Percentiles rank a stretch among this genome's conserved stretches.
phyloP scores from a whole-genome alignment of 2,113 vertebrate genomes.

The Petromus typicus region DNA sequence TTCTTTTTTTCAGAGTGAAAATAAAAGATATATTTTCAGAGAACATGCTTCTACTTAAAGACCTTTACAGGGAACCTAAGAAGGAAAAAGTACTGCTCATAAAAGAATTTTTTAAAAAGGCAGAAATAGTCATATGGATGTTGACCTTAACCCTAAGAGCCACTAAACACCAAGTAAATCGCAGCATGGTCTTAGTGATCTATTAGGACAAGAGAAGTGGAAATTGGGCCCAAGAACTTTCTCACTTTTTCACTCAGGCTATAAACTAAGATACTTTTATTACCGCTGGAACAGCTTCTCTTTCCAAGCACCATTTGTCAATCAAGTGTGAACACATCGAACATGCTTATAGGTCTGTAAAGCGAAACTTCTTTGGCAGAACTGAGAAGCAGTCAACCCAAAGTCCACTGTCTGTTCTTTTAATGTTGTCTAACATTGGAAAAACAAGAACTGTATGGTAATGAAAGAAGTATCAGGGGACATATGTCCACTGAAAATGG shows the following conservation, averaged over 20 bases:
- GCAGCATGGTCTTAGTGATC: background rate
- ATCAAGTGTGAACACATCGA: slow-evolving; percentile 46
- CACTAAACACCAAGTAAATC: background rate
- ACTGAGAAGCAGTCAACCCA: background rate
- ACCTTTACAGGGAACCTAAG: background rate
- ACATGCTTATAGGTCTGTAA: background rate
- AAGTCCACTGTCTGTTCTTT: background rate
- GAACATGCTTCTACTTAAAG: background rate
- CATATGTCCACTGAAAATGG: background rate
- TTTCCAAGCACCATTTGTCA: slow-evolving; percentile 75
- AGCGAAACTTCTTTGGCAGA: slow-evolving; percentile 31
- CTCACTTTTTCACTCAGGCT: slow-evolving; percentile 42
- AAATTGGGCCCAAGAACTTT: slow-evolving; percentile 53
- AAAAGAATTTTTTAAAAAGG: background rate
- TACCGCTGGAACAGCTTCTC: slow-evolving; percentile 69
- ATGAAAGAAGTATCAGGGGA: background rate
- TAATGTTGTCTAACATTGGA: slow-evolving; percentile 4
- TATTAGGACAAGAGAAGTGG: background rate
- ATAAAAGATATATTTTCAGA: background rate
- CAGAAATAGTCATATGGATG: background rate
- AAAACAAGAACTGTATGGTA: background rate
- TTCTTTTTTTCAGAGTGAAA: slow-evolving; percentile 17
- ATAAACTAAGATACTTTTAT: slow-evolving; percentile 72
- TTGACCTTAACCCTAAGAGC: background rate
- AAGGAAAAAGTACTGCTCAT: background rate